A percentile compares a stretch with the other conserved stretches of the same genome.
Evolutionary conservation across 2,797 vertebrate genomes (phyloP).

Genomic region (Acridotheres tristis): DNA sequence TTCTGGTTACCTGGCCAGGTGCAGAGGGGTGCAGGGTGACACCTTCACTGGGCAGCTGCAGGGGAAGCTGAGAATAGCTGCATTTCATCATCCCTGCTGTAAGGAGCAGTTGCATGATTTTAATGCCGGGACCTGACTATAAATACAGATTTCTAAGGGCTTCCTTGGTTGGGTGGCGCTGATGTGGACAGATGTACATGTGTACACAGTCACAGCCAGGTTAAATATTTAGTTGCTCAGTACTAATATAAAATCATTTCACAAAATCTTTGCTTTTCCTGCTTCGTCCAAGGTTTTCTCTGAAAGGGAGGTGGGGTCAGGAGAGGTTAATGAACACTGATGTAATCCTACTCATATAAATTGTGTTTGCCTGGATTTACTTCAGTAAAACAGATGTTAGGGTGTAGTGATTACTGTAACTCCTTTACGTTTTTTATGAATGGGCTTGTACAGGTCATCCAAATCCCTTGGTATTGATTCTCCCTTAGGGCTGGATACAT

Average conservation of each 20-base stretch:
- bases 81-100: neutral
- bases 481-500: neutral
- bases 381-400: neutral
- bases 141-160: neutral
- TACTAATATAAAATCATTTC: neutral
- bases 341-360: neutral
- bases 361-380: constrained; percentile 3
- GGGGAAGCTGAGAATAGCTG: neutral
- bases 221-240: neutral
- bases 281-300: neutral
- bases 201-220: neutral
- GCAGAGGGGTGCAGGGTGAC: neutral
- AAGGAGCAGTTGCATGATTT: neutral
- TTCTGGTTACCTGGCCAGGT: constrained; percentile 32
- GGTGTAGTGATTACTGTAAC: neutral
- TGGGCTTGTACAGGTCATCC: neutral
- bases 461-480: neutral
- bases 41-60: neutral
- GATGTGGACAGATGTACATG: neutral
- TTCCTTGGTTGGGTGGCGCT: neutral
- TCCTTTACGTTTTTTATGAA: neutral
- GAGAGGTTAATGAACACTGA: neutral
- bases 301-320: neutral
- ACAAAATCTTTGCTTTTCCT: neutral
- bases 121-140: neutral